Conservation (phyloP, 2,888 invertebrate species). For the Priocnemis perturbator region DNA sequence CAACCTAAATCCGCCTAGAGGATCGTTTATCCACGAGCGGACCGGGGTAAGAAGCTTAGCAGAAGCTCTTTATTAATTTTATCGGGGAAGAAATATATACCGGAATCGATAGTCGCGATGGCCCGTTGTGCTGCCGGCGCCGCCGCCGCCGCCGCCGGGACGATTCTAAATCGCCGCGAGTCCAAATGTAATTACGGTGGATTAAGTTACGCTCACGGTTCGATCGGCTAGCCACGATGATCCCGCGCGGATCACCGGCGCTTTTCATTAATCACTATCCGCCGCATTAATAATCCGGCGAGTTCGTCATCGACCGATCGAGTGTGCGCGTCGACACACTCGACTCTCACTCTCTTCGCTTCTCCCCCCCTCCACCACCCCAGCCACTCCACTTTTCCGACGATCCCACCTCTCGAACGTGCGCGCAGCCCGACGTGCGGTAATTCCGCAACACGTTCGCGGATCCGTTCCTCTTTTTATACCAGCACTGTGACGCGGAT, state of each 20-base stretch:
- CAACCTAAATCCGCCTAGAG: constrained; percentile 33
- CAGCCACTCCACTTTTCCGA: too few relatives aligned
- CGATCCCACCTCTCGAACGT: too few relatives aligned
- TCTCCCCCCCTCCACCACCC: too few relatives aligned
- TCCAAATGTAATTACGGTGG: constrained; percentile 58
- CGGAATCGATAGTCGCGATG: constrained; percentile 52
- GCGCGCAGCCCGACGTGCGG: neutral
- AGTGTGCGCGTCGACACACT: constrained; percentile 13
- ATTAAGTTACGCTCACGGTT: constrained; percentile 35
- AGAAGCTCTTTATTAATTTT: constrained; percentile 68
- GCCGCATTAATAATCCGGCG: constrained; percentile 24
- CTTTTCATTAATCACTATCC: constrained; percentile 26
- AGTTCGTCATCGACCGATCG: constrained; percentile 27
- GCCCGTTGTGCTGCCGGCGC: constrained; percentile 31
- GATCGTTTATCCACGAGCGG: constrained; percentile 50
- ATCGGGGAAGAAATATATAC: constrained; percentile 60
- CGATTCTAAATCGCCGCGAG: constrained; percentile 48
- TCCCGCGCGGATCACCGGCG: constrained; percentile 10
- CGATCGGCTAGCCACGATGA: constrained; percentile 15
- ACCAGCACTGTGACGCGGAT: too few relatives aligned
- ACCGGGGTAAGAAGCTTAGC: constrained; percentile 60
- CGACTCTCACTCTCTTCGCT: constrained; percentile 6
- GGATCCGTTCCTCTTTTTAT: too few relatives aligned
- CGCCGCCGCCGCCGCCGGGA: too few relatives aligned
- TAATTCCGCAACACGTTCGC: too few relatives aligned